These are phyloP conservation scores for Scotopteryx bipunctaria DNA, from an alignment of 2,888 invertebrate species.

Conservation along the genomic window DNA sequence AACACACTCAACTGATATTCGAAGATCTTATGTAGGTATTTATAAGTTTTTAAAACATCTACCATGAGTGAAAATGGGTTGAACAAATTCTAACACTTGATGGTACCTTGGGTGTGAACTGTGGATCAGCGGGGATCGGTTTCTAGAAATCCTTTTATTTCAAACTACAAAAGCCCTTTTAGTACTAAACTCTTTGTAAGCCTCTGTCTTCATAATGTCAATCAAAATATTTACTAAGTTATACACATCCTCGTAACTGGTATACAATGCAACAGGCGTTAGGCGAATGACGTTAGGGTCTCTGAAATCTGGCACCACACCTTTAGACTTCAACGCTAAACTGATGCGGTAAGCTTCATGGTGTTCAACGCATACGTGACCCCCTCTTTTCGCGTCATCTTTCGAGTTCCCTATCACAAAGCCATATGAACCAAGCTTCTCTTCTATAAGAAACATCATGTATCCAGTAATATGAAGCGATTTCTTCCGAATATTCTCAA, in stretches of 20 bases:
- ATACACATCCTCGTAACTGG: slow-evolving; percentile 65
- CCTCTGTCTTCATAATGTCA: slow-evolving; percentile 55
- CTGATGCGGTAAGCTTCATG: slow-evolving; percentile 67
- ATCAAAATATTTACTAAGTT: slow-evolving; percentile 57
- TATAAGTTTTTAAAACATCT: too few species aligned
- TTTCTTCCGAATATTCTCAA: slow-evolving; percentile 62
- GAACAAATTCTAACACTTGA: too few species aligned
- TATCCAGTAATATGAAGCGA: slow-evolving; percentile 69
- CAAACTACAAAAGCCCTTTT: slow-evolving; percentile 56
- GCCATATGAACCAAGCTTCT: slow-evolving; percentile 55
- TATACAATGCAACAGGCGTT: slow-evolving; percentile 65
- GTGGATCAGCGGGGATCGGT: too few species aligned
- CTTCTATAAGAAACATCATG: slow-evolving; percentile 66
- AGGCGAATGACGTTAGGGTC: slow-evolving; percentile 67
- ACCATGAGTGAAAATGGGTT: too few species aligned
- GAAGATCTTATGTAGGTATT: too few species aligned
- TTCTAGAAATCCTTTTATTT: neutral
- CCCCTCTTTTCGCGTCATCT: slow-evolving; percentile 61
- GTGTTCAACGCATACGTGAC: slow-evolving; percentile 67
- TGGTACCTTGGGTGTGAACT: too few species aligned
- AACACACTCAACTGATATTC: too few species aligned
- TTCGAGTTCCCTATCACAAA: slow-evolving; percentile 61
- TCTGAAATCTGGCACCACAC: slow-evolving; percentile 62
- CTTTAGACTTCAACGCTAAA: slow-evolving; percentile 57
- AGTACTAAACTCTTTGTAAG: slow-evolving; percentile 50